Evolutionary conservation across 1,140 invertebrate genomes (phyloP), one percentile per base, ranked within the genome.

Genomic region (Drosophila suzukii): DNA sequence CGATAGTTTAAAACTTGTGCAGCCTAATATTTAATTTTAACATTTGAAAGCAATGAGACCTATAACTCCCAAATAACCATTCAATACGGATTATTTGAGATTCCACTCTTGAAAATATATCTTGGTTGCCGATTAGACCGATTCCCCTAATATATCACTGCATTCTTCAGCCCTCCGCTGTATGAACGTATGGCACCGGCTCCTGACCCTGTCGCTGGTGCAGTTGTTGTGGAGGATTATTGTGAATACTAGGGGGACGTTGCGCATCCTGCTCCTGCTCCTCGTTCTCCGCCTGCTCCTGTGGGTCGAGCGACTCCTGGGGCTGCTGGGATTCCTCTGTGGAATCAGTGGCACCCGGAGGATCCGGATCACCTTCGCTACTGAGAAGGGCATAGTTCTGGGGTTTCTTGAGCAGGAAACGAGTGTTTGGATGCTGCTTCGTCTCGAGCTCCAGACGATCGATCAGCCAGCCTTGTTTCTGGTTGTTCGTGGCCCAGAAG

Each of bases 361-460:
- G 50, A 3, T 53, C 36, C 10, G 11, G 1, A n/a, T 41, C n/a
- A 2, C 30, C 36, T 0, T 70, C 27, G 13, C 10, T 67, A 46
- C 36, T 51, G 0, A 67, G 3, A n/a, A 70, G 36, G 4, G 51
- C 1, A 8, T 20, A 49, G 30, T 6, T 50, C 12, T 7, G 13
- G 27, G 62, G 47, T 6, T 77, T 84, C 49, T 88, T 86, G 32
- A 88, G 63, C 17, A 89, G 56, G 41, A 79, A 89, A n/a, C 85
- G 59, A 24, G 71, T 90, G 24, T 90, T 75, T 0, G 85, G 86
- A 15, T 85, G 63, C 24, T 78, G 75, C 34, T 72, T 75, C 0
- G 88, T 60, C 49, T 90, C 86, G 13, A 90, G 65, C 47, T 90
- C 85, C 13, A 90, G 59, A 13, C 75, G 66, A 4, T 90, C 74